Conservation (phyloP, 2,797 vertebrate genomes). For the Hydrophis major region DNA sequence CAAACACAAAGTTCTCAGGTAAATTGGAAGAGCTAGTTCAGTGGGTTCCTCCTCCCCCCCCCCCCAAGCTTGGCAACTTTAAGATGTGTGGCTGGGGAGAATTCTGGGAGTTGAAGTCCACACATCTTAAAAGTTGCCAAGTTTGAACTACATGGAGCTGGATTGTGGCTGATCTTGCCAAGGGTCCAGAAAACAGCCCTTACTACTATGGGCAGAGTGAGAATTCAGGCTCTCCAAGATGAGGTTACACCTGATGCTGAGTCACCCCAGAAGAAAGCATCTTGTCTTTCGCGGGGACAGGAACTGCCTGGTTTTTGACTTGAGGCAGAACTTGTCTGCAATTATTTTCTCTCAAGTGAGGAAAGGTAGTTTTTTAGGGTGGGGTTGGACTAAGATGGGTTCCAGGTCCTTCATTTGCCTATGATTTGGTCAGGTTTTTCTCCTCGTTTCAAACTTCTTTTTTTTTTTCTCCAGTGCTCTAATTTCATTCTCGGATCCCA, state of each 20-base stretch:
- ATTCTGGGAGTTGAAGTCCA: not conserved
- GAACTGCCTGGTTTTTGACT: not conserved
- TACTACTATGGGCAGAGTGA: not conserved
- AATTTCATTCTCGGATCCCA: not conserved
- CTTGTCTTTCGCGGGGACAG: not conserved
- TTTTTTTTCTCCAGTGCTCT: not conserved
- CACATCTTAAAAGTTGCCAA: not conserved
- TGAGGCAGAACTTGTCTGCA: not conserved
- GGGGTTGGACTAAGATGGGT: not conserved
- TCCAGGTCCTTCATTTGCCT: not conserved
- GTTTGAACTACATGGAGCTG: not conserved
- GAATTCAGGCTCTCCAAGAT: not conserved
- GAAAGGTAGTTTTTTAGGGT: not conserved
- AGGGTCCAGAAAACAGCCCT: not conserved
- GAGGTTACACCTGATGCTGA: not conserved
- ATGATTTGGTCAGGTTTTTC: too few relatives aligned
- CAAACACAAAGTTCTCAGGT: not conserved
- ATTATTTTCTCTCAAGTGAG: not conserved
- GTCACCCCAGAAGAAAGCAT: not conserved
- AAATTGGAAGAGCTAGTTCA: not conserved
- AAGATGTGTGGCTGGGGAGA: not conserved
- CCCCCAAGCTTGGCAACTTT: not conserved
- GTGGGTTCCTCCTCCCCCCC: accelerated
- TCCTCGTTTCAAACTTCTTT: not conserved
- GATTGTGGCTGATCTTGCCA: not conserved